Conservation (phyloP, 1,140 invertebrate genomes). For the Ceratina japonica region DNA sequence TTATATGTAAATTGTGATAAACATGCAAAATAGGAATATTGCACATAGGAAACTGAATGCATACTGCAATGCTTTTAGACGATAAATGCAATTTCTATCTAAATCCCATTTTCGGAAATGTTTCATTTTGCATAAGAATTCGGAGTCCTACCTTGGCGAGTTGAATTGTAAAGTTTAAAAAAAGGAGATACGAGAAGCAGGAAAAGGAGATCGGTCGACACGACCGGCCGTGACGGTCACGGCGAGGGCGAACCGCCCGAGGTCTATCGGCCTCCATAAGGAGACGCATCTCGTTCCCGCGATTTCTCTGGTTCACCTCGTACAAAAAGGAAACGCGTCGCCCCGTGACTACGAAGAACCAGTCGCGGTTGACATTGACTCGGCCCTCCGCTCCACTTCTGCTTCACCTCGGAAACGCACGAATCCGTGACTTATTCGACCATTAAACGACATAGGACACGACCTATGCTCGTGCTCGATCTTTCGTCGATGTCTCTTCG, state of each 20-base stretch:
- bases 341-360: conserved; percentile 9
- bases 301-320: conserved; percentile 59
- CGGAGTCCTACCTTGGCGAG: neutral
- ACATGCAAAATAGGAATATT: too few relatives aligned
- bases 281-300: conserved; percentile 50
- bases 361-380: conserved; percentile 39
- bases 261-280: conserved; percentile 54
- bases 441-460: conserved; percentile 3
- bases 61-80: too few relatives aligned
- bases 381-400: conserved; percentile 1
- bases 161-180: neutral
- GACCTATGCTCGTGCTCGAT: too few relatives aligned
- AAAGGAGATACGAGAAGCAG: neutral
- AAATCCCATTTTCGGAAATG: too few relatives aligned
- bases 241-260: conserved; percentile 14
- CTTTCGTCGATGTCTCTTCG: too few relatives aligned
- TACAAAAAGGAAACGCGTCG: conserved; percentile 52
- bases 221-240: conserved; percentile 14
- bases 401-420: conserved; percentile 1
- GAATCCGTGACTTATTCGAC: neutral
- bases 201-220: conserved; percentile 29
- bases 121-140: too few relatives aligned
- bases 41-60: too few relatives aligned
- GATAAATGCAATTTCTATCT: too few relatives aligned
- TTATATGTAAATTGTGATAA: too few relatives aligned